Evolutionary conservation across 2,888 invertebrate species (phyloP).

Genomic region (Leucania comma): DNA sequence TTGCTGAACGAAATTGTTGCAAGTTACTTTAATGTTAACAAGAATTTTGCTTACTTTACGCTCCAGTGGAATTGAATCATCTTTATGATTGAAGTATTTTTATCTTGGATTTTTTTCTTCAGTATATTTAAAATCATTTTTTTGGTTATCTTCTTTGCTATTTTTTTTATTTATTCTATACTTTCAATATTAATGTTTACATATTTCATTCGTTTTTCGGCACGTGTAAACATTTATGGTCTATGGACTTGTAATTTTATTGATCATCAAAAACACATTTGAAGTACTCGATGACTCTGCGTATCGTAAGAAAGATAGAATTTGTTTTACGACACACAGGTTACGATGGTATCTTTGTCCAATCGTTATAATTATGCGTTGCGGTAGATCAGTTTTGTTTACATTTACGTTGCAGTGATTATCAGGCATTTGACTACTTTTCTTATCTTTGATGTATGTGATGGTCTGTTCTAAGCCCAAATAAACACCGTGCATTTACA

Average conservation of each 20-base stretch:
- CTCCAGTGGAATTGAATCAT: constrained; percentile 33
- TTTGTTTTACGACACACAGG: constrained; percentile 7
- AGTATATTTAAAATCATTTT: constrained; percentile 5
- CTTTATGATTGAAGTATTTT: constrained; percentile 28
- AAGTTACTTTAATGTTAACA: constrained; percentile 31
- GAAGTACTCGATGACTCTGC: not conserved
- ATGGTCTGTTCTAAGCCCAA: constrained; percentile 11
- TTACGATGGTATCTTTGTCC: not conserved
- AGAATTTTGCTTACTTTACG: constrained; percentile 32
- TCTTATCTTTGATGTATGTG: constrained; percentile 17
- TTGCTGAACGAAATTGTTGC: constrained; percentile 11
- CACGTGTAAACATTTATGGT: constrained; percentile 2
- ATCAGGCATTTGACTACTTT: not conserved
- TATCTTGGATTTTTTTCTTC: constrained; percentile 12
- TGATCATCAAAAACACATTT: constrained; percentile 18
- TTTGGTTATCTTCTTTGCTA: constrained; percentile 4
- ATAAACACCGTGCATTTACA: not conserved
- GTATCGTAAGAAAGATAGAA: not conserved
- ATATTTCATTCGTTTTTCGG: not conserved
- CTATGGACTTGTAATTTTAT: not conserved
- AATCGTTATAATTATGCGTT: constrained; percentile 5
- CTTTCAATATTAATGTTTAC: constrained; percentile 1
- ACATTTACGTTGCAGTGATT: not conserved
- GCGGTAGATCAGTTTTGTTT: constrained; percentile 8
- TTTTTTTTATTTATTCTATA: not conserved